Base-by-base conservation (phyloP, 2,888 invertebrate genomes). In the Callyntrura sp. region DNA sequence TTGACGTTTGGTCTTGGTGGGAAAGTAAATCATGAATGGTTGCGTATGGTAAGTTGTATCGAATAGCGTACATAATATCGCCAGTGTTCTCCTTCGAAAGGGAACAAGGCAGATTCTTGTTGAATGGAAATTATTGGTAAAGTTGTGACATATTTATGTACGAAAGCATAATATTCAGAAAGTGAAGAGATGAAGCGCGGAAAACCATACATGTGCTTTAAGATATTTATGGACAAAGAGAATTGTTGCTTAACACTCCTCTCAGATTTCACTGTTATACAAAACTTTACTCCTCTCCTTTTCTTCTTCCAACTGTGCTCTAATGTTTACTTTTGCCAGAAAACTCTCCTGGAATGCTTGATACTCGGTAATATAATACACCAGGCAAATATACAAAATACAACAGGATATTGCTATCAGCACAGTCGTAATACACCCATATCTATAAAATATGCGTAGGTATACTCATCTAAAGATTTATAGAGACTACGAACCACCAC, bases 111-210 rank as follows among this genome's bases (percentile, higher is more conserved):
- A 88, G 89, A 88, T 88, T 87, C 85, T 90, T 12, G 73, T 85
- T 45, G 92, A 35, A 92, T 91, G 92, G 92, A 90, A 92, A 90
- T 91, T 92, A 92, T 92, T 92, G 92, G 92, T 92, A 92, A 92
- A 92, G 92, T 92, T 92, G 90, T 79, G 92, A 92, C 92, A 92
- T 92, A 92, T 93, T 93, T 93, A 93, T 92, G 91, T 82, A 88
- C 83, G 85, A 82, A 68, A 91, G 78, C 85, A 83, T 35, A 35
- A 35, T 89, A 88, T 90, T 88, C 85, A 79, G 82, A 45, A 48
- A 28, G 23, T 48, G 35, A 57, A 14, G 35, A 70, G 70, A 55
- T 28, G 57, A 45, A 85, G 78, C 88, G 87, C 73, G 76, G 79
- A 82, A 91, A 87, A 90, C 70, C 23, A 51, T 9, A 11, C n/a